Evolutionary conservation across 1,140 invertebrate genomes (phyloP), one percentile per base, ranked within the genome.

Genomic region (Hermatobates lingyangjiaoensis): DNA sequence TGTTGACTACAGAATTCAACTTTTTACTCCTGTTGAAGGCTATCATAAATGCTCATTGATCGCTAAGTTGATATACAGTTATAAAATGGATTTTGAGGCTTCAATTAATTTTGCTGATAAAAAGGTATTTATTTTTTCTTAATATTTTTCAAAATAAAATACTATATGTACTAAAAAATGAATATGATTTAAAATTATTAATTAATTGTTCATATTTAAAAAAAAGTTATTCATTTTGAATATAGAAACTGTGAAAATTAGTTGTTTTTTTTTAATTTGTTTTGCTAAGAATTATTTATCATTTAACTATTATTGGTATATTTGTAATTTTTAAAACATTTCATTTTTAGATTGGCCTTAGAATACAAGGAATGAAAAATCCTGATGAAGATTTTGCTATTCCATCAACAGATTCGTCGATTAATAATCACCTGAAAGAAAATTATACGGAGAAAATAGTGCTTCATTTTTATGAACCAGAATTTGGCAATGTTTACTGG

Each of bases 1-100:
- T 63, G 82, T 87, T 46, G 76, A 85, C 54, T 84, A 86, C 59
- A 74, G 77, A 15, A 84, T 83, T 59, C 74, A 80, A 55, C 64
- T 86, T 12, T 83, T 76, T 58, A 83, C 82, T 0, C 83, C 83
- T 0, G 59, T 87, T 5, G 69, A 77, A 56, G 77, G 76, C 4
- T 78, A 83, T 48, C 72, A 83, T 58, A 75, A 84, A 61, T 83
- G 78, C 58, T 81, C 82, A 1, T 65, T 80, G 2, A 75, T 83
- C 0, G 68, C 75, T 0, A 83, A 84, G 60, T 71, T 82, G 46
- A 66, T 83, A 23, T 65, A 69, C 54, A 64, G 69, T 25, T 64
- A 79, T 12, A 72, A 73, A 45, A 66, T 86, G 23, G 76, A 85
- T 53, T 74, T 77, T 1, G 79, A 84, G 23, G 53, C 48, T 1